Evolutionary conservation across 2,797 vertebrate species (phyloP), one percentile per base, ranked within the genome.

Genomic region (Onychomys leucogaster): DNA sequence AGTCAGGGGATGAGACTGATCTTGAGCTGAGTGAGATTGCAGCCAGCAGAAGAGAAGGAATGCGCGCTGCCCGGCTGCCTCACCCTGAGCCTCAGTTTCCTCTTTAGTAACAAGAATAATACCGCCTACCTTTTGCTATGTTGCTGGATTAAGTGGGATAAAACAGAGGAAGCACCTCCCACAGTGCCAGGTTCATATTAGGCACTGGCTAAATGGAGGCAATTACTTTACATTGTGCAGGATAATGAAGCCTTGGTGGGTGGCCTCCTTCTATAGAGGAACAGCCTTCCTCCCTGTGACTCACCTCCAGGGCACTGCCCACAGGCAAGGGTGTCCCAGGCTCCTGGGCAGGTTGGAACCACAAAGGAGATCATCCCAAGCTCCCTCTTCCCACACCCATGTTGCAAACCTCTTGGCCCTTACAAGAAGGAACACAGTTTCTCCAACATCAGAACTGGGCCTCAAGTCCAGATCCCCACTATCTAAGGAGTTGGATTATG

Each of bases 181-280:
- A 73, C 94, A 89, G 94, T 81, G 94, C 93, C 69, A 87, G 96
- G 92, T 87, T 87, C 95, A 52, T 69, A 91, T 34, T 67, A 95
- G 90, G 87, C 92, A 8, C 71, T 57, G 91, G 65, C 90, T 96
- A 97, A 96, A 97, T 43, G 71, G 41, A 97, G 91, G 95, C 96
- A 97, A 98, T 98, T 97, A 97, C 90, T 97, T 96, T 93, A 89
- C 95, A 96, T 97, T 97, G 94, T 96, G 80, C 59, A 55, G 61
- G 86, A 82, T 97, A 95, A 97, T 96, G 97, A 97, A 94, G 92
- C 46, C 94, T 94, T 19, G 27, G 97, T 98, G 97, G 97, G 97
- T 98, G 97, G 97, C 95, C 97, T 88, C 78, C 94, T 96, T 96
- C 95, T 77, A 77, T 77, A 90, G 91, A 77, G 71, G 92, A 97